A percentile compares a stretch with the other conserved stretches of the same genome.
phyloP scores from a whole-genome alignment of 2,113 vertebrate species.

The Emydura subglobosa region DNA sequence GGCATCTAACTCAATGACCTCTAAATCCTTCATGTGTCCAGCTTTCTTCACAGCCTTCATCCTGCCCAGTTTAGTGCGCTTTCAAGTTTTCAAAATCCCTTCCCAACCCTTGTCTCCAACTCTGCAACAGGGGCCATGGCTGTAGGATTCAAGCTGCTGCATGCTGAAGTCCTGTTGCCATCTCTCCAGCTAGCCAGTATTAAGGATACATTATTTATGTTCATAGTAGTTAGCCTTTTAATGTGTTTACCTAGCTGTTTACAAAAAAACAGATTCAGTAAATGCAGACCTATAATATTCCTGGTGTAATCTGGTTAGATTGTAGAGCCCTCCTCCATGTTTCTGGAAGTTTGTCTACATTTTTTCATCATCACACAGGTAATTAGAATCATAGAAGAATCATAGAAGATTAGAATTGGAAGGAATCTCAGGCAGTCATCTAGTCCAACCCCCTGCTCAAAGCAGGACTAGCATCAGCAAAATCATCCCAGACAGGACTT shows the following conservation, averaged over 20 bases:
- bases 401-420: too few relatives aligned
- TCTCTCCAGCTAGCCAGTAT: background rate
- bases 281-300: background rate
- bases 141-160: background rate
- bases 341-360: background rate
- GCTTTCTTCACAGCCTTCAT: background rate
- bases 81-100: background rate
- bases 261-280: background rate
- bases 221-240: background rate
- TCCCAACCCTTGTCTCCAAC: background rate
- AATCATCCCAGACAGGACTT: too few relatives aligned
- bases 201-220: background rate
- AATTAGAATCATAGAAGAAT: too few relatives aligned
- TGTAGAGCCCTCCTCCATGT: background rate
- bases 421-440: too few relatives aligned
- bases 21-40: constrained; percentile 14
- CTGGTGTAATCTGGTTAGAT: background rate
- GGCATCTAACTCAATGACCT: background rate
- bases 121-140: background rate
- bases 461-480: too few relatives aligned
- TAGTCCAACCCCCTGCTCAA: too few relatives aligned
- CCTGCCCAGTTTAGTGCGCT: background rate
- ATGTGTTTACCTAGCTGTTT: background rate
- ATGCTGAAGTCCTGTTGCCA: background rate
- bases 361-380: background rate